Evolutionary conservation across 2,113 vertebrate genomes (phyloP).

Genomic region (Polyodon spathula): DNA sequence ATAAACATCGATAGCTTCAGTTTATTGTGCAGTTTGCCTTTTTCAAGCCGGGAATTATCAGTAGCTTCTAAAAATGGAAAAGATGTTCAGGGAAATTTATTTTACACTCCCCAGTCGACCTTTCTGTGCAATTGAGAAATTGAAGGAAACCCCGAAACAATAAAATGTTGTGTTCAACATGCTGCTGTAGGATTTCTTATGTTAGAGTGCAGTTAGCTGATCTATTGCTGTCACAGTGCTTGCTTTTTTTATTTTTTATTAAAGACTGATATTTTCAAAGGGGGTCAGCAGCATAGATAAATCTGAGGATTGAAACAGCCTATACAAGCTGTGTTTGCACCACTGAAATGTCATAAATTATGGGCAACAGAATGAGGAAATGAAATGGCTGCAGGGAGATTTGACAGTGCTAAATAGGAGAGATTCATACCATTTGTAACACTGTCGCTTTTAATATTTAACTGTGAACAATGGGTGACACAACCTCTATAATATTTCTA

Average conservation of each 20-base stretch:
- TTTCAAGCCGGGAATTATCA: not conserved
- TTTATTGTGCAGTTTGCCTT: not conserved
- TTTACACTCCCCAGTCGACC: not conserved
- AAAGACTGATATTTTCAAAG: conserved; percentile 4
- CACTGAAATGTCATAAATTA: conserved; percentile 2
- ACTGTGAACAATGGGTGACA: not conserved
- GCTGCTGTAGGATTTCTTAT: not conserved
- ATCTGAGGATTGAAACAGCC: not conserved
- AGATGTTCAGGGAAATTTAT: not conserved
- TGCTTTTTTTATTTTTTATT: not conserved
- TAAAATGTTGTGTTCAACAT: not conserved
- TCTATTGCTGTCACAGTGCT: not conserved
- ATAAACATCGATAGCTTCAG: no score
- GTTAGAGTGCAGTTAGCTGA: not conserved
- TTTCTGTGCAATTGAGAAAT: not conserved
- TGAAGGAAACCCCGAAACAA: not conserved
- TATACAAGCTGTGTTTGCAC: not conserved
- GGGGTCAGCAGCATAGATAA: not conserved
- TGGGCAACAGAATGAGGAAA: not conserved
- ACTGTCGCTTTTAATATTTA: not conserved
- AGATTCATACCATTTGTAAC: not conserved
- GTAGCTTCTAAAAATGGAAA: not conserved
- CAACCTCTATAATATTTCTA: not conserved
- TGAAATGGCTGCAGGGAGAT: not conserved
- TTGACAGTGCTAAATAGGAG: not conserved